Evolutionary conservation across 2,113 vertebrate genomes (phyloP).

Genomic region (Gopherus evgoodei): DNA sequence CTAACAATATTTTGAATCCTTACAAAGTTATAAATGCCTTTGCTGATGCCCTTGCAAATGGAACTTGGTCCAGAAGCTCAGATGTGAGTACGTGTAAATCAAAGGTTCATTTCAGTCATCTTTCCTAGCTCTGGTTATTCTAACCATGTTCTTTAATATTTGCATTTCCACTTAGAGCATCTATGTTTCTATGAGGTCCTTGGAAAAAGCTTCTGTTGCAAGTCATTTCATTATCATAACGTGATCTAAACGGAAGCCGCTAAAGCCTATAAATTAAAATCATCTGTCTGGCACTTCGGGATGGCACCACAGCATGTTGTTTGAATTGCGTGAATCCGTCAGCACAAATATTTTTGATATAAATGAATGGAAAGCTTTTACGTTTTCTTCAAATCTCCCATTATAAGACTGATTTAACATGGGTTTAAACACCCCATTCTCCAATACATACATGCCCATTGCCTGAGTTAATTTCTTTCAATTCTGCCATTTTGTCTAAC

Average conservation of each 20-base stretch:
- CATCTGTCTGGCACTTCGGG: slow-evolving; percentile 71
- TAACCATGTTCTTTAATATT: slow-evolving; percentile 1
- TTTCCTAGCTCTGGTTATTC: slow-evolving; percentile 23
- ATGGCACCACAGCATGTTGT: slow-evolving; percentile 27
- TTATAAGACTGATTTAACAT: slow-evolving; percentile 41
- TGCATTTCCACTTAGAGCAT: slow-evolving; percentile 46
- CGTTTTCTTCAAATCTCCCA: slow-evolving; percentile 40
- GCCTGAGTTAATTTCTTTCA: not conserved
- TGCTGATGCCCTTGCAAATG: not conserved
- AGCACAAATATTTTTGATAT: slow-evolving; percentile 61
- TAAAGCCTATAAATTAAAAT: slow-evolving; percentile 80
- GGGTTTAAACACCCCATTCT: slow-evolving; percentile 43
- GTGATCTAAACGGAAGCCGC: slow-evolving; percentile 78
- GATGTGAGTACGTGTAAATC: not conserved
- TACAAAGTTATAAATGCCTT: not conserved
- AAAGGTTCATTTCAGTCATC: not conserved
- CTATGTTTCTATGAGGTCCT: slow-evolving; percentile 66
- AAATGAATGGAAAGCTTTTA: slow-evolving; percentile 54
- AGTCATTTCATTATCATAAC: slow-evolving; percentile 61
- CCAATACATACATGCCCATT: not conserved
- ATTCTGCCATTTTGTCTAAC: not conserved
- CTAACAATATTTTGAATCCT: slow-evolving; percentile 7
- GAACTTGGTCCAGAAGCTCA: not conserved
- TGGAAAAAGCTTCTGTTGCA: slow-evolving; percentile 65
- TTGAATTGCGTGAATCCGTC: slow-evolving; percentile 54